Evolutionary conservation across 1,140 invertebrate species (phyloP).

Genomic region (Drosophila tristis): DNA sequence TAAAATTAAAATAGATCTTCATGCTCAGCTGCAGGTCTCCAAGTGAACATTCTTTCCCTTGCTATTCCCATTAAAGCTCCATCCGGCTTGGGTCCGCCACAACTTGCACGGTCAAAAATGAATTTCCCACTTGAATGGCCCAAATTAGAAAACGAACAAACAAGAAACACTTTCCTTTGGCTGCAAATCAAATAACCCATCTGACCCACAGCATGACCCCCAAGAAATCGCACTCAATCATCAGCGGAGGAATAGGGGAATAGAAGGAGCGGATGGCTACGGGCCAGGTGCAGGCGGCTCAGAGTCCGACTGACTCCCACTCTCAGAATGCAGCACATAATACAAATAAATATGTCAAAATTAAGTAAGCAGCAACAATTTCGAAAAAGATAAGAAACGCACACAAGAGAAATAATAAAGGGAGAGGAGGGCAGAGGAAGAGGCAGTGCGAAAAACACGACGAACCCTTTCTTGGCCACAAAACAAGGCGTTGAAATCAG

Average conservation of each 20-base stretch:
- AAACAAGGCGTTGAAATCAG: slow-evolving; percentile 77
- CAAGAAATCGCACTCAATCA: slow-evolving; percentile 24
- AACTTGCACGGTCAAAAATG: background rate
- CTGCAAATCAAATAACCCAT: slow-evolving; percentile 14
- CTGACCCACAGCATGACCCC: slow-evolving; percentile 32
- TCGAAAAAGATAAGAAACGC: slow-evolving; percentile 45
- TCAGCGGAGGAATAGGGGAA: background rate
- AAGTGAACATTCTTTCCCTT: too few relatives aligned
- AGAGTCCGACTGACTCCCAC: slow-evolving; percentile 10
- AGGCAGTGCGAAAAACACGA: slow-evolving; percentile 8
- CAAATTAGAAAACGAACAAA: background rate
- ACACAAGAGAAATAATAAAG: slow-evolving; percentile 30
- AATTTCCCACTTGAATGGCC: slow-evolving; percentile 3
- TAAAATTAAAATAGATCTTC: too few relatives aligned
- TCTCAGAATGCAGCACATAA: slow-evolving; percentile 36
- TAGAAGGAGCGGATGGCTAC: background rate
- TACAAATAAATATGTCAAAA: slow-evolving; percentile 79
- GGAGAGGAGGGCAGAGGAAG: background rate
- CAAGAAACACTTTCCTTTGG: slow-evolving; percentile 8
- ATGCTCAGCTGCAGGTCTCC: too few relatives aligned
- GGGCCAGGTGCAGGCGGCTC: background rate
- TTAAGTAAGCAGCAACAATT: slow-evolving; percentile 70
- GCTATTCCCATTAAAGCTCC: too few relatives aligned
- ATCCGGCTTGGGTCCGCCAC: too few relatives aligned
- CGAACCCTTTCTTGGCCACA: slow-evolving; percentile 32